Base-by-base conservation (phyloP, 2,888 invertebrate species). In the Taphrorychus bicolor region DNA sequence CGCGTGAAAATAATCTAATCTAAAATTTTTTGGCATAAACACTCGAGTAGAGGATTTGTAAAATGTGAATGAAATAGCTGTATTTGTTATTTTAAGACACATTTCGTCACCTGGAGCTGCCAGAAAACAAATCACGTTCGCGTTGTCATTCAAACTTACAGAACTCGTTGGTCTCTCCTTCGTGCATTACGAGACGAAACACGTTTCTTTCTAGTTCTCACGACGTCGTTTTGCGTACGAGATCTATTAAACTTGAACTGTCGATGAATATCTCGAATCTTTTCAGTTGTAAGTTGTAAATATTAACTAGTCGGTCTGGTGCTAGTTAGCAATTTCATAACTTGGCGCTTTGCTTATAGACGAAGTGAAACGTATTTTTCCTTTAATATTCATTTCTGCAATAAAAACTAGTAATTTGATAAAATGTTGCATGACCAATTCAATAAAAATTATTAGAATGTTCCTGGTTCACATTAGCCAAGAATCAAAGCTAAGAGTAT, bases 241-340 rank as follows among this genome's bases (percentile, higher is more conserved):
- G 52, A 58, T 51, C 58, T 57, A 64, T 24, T 49, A 64, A 64
- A 64, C 63, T 58, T 51, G 58, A 49, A 64, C 57, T 22, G 21
- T 61, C 49, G 63, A 58, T 58, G 58, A 56, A 40, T 64, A 58
- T 64, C 63, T 56, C 49, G 54, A 19, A 48, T 62, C 32, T 64
- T n/a, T 57, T 61, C 9, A 11, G 23, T 61, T 59, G 16, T 24
- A 52, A 45, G 23, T 61, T 59, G 16, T 24, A 52, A 45, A 24
- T 32, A 52, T 53, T 61, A 24, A 54, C 54, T 14, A 54, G 32
- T 21, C n/a, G n/a, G 17, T 14, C 11, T 45, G 45, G 45, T 45
- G 9, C 32, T 9, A 32, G 32, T 32, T 32, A 32, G 32, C 32
- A 9, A 11, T 32, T 32, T 32, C 32, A 32, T 32, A 32, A 32